These are phyloP conservation scores for Verasper variegatus DNA, from an alignment of 2,113 vertebrate species.

Conservation along the genomic window DNA sequence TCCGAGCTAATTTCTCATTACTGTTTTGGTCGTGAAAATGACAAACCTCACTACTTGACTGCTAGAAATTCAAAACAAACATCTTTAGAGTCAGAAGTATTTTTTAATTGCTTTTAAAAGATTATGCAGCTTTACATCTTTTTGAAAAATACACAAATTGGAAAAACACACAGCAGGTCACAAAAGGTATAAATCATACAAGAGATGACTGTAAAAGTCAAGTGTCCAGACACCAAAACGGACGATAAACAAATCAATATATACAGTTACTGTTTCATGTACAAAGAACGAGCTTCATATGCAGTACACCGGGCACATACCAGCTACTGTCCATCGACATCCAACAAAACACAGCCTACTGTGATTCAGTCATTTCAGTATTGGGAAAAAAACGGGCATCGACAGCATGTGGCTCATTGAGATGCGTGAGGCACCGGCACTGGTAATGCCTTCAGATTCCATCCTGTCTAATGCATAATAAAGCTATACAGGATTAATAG, in stretches of 20 bases:
- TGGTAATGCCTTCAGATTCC: not conserved
- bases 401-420: conserved; percentile 17
- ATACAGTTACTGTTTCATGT: conserved; percentile 69
- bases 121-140: conserved; percentile 62
- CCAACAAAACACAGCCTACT: conserved; percentile 27
- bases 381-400: conserved; percentile 9
- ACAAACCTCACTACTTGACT: too few species aligned
- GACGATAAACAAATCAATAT: conserved; percentile 64
- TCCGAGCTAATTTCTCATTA: not conserved
- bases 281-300: conserved; percentile 64
- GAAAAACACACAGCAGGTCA: conserved; percentile 63
- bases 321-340: conserved; percentile 27
- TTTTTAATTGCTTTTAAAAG: conserved; percentile 71
- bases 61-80: conserved; percentile 50
- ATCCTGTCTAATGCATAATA: conserved; percentile 16
- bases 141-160: conserved; percentile 59
- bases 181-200: conserved; percentile 74
- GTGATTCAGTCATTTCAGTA: conserved; percentile 21
- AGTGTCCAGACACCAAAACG: conserved; percentile 59
- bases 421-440: conserved; percentile 3
- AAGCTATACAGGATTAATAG: conserved; percentile 31
- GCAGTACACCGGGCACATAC: conserved; percentile 63
- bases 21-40: not conserved
- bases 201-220: conserved; percentile 54
- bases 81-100: conserved; percentile 40